These are phyloP conservation scores for Actenoides hombroni DNA, from an alignment of 2,113 vertebrate species.

Conservation along the genomic window DNA sequence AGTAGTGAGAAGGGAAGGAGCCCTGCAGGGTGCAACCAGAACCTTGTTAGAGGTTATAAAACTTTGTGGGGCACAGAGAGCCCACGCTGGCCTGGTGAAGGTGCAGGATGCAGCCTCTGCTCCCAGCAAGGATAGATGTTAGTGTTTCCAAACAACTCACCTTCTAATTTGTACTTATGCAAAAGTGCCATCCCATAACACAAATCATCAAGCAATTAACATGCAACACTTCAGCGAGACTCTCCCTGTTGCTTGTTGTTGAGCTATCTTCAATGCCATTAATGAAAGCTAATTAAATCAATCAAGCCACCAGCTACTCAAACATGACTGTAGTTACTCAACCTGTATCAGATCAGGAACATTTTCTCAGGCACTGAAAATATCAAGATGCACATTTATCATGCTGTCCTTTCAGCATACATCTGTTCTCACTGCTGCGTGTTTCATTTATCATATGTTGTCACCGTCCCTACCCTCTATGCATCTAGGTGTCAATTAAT, in stretches of 20 bases:
- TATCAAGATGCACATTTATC: slow-evolving; percentile 22
- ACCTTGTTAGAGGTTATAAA: not conserved
- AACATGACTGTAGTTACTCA: not conserved
- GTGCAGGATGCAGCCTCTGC: not conserved
- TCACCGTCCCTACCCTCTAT: not conserved
- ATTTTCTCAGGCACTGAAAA: slow-evolving; percentile 24
- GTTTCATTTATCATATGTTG: slow-evolving; percentile 48
- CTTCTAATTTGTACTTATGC: slow-evolving; percentile 40
- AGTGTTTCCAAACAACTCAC: slow-evolving; percentile 57
- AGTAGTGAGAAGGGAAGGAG: fast-evolving
- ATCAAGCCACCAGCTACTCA: slow-evolving; percentile 45
- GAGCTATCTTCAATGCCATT: slow-evolving; percentile 38
- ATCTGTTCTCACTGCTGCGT: slow-evolving; percentile 32
- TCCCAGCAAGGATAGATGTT: not conserved
- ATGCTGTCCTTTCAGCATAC: slow-evolving; percentile 30
- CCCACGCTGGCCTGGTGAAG: not conserved
- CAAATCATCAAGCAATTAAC: slow-evolving; percentile 59
- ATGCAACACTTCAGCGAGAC: slow-evolving; percentile 21
- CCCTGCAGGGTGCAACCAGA: not conserved
- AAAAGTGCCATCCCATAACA: slow-evolving; percentile 13
- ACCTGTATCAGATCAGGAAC: not conserved
- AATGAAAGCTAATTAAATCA: slow-evolving; percentile 70
- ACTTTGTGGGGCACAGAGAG: not conserved
- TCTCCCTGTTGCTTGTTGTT: slow-evolving; percentile 32
- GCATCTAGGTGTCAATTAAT: slow-evolving; percentile 19